phyloP scores from a whole-genome alignment of 2,113 vertebrate genomes.

The Dissostichus mawsoni region DNA sequence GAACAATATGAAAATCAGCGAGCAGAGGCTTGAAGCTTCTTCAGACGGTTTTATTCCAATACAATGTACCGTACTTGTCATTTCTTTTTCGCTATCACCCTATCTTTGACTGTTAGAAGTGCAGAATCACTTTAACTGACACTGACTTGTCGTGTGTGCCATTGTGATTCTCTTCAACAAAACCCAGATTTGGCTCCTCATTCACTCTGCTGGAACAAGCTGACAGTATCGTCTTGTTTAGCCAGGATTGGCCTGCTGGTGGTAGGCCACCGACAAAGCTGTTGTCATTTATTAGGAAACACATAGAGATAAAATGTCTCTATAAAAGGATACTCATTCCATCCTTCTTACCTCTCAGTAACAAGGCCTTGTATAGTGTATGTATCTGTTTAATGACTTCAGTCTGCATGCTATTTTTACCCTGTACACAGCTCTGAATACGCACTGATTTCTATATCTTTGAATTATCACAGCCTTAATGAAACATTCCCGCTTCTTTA shows the following conservation, averaged over 20 bases:
- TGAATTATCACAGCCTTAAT: slow-evolving; percentile 78
- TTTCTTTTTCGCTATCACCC: background rate
- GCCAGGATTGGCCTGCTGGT: slow-evolving; percentile 17
- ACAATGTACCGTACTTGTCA: background rate
- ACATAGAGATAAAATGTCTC: slow-evolving; percentile 15
- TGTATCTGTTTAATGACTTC: slow-evolving; percentile 55
- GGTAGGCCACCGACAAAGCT: slow-evolving; percentile 23
- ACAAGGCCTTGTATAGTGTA: slow-evolving; percentile 43
- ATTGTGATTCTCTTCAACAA: slow-evolving; percentile 30
- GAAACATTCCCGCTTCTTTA: slow-evolving; percentile 74
- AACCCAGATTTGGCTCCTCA: slow-evolving; percentile 42
- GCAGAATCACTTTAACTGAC: background rate
- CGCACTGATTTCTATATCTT: slow-evolving; percentile 74
- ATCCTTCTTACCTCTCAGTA: slow-evolving; percentile 31
- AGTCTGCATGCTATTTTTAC: slow-evolving; percentile 65
- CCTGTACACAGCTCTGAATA: slow-evolving; percentile 64
- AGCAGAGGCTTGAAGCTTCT: background rate
- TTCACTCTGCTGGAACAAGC: slow-evolving; percentile 30
- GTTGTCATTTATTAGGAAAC: slow-evolving; percentile 22
- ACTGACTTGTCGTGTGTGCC: slow-evolving; percentile 1
- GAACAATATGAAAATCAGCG: background rate
- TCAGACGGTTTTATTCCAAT: background rate
- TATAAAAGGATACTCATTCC: slow-evolving; percentile 16
- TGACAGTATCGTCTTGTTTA: slow-evolving; percentile 37
- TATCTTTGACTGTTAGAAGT: background rate